Base-by-base conservation (phyloP, 92 coral and sea anemone genomes). In the Parazoanthus darwini region DNA sequence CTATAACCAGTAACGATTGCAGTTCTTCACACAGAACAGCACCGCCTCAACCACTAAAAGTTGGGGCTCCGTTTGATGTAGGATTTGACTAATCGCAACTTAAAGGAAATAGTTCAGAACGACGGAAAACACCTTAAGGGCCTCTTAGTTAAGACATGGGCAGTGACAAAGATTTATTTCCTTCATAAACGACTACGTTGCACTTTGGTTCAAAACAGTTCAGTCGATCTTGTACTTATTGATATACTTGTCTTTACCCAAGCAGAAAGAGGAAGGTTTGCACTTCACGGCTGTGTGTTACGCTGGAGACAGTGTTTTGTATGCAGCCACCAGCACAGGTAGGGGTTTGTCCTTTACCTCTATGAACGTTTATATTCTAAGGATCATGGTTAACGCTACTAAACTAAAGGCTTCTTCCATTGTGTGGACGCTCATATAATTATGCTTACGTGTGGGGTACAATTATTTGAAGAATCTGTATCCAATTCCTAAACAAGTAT, bases 281-380 rank as follows among this genome's bases (percentile, higher is more conserved):
- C 95, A 94, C 85, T 97, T 97, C 88, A 97, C 99, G 5, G 85
- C 96, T 33, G 92, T 90, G 77, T 92, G 94, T 81, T 97, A 95
- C 88, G 98, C 98, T 71, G 94, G 93, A 18, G 98, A 95, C 71
- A 94, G 96, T 86, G 90, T 95, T 18, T 81, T 97, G 90, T 97
- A 95, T 82, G 95, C 94, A 79, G 99, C 95, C 33, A 95, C 96
- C 26, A 94, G 94, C 77, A 88, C 95, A 85, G 99, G 99, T 97
- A 88, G 22, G 78, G 9, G 11, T 74, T 6, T 48, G 11, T 48
- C 43, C 22, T 29, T 43, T 16, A 3, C 67, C 56, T 90, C 46
- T 51, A 70, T 46, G 22, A 16, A 26, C 4, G 6, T 18, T 74
- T 35, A 8, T 14, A 36, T 5, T 37, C 14, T 37, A 18, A 44